Evolutionary conservation across 2,797 vertebrate species (phyloP).

Genomic region (Alca torda): DNA sequence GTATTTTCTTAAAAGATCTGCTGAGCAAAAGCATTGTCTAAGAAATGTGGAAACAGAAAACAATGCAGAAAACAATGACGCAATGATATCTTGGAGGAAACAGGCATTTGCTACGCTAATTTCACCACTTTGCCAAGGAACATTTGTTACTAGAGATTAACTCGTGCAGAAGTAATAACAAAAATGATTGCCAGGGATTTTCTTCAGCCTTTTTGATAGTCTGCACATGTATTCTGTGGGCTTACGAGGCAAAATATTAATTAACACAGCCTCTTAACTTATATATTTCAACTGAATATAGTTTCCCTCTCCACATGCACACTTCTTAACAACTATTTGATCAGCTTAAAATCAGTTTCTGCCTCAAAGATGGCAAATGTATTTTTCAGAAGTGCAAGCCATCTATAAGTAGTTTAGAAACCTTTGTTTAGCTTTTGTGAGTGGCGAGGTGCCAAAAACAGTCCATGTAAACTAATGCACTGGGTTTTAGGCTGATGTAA

Average conservation of each 20-base stretch:
- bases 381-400: background rate
- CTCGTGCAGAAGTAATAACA: background rate
- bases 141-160: background rate
- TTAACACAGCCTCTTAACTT: background rate
- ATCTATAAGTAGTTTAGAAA: background rate
- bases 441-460: background rate
- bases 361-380: background rate
- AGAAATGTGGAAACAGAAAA: background rate
- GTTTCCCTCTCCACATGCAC: background rate
- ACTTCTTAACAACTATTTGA: background rate
- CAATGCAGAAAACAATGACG: background rate
- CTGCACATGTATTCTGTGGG: background rate
- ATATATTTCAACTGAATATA: background rate
- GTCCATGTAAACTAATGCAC: background rate
- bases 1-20: background rate
- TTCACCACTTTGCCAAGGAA: background rate
- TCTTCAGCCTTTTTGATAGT: background rate
- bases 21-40: background rate
- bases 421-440: background rate
- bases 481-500: background rate
- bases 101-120: background rate
- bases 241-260: background rate
- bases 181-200: background rate
- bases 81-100: background rate
- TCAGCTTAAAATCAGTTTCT: background rate